These are phyloP conservation scores for Parthenolecanium corni DNA, from an alignment of 2,888 invertebrate species.

Conservation along the genomic window DNA sequence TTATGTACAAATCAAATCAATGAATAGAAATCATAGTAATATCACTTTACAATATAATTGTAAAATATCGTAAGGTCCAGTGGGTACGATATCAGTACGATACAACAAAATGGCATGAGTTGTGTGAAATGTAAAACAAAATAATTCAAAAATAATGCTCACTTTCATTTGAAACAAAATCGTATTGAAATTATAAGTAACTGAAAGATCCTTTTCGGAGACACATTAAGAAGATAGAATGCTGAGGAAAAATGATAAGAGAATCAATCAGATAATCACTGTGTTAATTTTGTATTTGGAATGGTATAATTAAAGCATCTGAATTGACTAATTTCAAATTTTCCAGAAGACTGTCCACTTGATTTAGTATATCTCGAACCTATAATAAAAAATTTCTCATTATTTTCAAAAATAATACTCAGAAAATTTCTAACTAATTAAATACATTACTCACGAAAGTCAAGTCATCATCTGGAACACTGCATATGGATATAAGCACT, in stretches of 20 bases:
- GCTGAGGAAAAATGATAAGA: too few species aligned
- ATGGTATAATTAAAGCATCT: slow-evolving; percentile 23
- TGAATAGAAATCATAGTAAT: slow-evolving; percentile 22
- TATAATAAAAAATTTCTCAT: slow-evolving; percentile 4
- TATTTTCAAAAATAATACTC: background rate
- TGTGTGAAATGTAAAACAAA: slow-evolving; percentile 8
- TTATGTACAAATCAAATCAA: slow-evolving; percentile 10
- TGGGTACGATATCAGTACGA: too few species aligned
- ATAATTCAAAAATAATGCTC: background rate
- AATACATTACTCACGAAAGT: background rate
- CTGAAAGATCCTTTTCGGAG: too few species aligned
- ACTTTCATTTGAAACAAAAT: too few species aligned
- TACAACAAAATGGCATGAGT: slow-evolving; percentile 23
- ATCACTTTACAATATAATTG: slow-evolving; percentile 23
- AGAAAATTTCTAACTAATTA: background rate
- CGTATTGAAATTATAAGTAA: too few species aligned
- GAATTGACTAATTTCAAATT: slow-evolving; percentile 8
- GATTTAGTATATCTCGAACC: slow-evolving; percentile 5
- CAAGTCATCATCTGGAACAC: slow-evolving; percentile 2
- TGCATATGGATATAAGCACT: slow-evolving; percentile 40
- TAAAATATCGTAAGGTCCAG: slow-evolving; percentile 16
- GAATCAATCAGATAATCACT: too few species aligned
- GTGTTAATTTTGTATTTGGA: slow-evolving; percentile 11
- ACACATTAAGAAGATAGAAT: too few species aligned
- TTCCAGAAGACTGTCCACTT: slow-evolving; percentile 17